phyloP scores from a whole-genome alignment of 1,140 invertebrate species.

The Lepidotrigona ventralis region DNA sequence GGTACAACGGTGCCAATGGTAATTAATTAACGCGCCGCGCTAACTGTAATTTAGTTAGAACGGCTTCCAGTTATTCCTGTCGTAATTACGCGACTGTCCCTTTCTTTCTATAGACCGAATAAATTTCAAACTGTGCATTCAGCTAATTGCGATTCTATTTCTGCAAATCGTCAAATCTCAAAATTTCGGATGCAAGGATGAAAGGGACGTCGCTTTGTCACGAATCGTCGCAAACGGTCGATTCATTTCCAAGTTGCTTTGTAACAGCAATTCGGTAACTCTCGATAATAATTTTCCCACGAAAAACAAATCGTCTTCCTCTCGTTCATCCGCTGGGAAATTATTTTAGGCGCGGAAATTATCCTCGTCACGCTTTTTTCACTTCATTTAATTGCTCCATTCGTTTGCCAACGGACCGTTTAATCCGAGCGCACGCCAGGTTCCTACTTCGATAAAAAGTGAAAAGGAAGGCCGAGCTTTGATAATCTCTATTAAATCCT shows the following conservation, averaged over 20 bases:
- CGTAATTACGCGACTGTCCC: conserved; percentile 2
- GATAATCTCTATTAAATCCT: background rate
- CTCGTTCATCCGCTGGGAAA: background rate
- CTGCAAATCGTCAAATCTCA: background rate
- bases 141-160: background rate
- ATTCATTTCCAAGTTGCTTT: background rate
- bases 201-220: too few species aligned
- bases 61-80: background rate
- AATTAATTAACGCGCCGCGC: conserved; percentile 55
- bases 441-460: too few species aligned
- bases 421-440: background rate
- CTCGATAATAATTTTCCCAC: too few species aligned
- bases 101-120: background rate
- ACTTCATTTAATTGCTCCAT: background rate
- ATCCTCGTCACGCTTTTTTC: background rate
- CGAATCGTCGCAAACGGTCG: too few species aligned
- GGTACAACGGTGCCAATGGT: conserved; percentile 39
- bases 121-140: background rate
- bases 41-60: conserved; percentile 40
- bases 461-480: too few species aligned
- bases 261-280: background rate
- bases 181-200: background rate
- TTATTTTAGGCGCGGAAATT: background rate
- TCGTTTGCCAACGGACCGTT: background rate
- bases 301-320: background rate